A percentile compares a stretch with the other conserved stretches of the same genome.
Evolutionary conservation across 2,888 invertebrate species (phyloP).

Genomic region (Ectemnius continuus): DNA sequence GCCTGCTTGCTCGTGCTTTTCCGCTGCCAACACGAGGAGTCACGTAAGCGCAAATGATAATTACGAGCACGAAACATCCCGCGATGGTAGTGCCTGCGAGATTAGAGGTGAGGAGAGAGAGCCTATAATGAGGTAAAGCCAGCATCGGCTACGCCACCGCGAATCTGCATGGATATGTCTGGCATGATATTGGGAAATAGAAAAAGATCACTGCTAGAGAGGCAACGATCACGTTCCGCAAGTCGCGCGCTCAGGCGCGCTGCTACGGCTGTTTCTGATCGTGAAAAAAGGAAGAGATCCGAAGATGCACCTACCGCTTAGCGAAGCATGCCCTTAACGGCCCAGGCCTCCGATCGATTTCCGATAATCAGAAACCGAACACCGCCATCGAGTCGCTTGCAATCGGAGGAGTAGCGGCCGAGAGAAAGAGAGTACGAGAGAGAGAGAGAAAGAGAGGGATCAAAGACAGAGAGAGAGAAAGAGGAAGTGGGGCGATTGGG

Average conservation of each 20-base stretch:
- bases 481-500: neutral
- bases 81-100: neutral
- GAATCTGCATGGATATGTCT: neutral
- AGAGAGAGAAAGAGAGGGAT: conserved; percentile 4
- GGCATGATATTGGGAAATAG: neutral
- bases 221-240: neutral
- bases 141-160: neutral
- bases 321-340: conserved; percentile 60
- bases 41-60: neutral
- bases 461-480: conserved; percentile 5
- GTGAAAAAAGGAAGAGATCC: conserved; percentile 32
- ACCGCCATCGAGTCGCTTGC: conserved; percentile 56
- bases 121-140: no score
- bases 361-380: conserved; percentile 69
- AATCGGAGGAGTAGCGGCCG: conserved; percentile 51
- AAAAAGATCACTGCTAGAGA: neutral
- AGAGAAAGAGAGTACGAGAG: conserved; percentile 21
- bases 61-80: neutral
- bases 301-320: conserved; percentile 54
- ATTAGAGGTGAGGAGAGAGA: neutral
- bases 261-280: conserved; percentile 44
- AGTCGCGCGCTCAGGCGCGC: conserved; percentile 25
- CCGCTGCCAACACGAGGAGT: neutral
- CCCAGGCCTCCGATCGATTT: conserved; percentile 62
- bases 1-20: no score